Base-by-base conservation (phyloP, 1,140 invertebrate genomes). In the Drosophila kurseongensis region DNA sequence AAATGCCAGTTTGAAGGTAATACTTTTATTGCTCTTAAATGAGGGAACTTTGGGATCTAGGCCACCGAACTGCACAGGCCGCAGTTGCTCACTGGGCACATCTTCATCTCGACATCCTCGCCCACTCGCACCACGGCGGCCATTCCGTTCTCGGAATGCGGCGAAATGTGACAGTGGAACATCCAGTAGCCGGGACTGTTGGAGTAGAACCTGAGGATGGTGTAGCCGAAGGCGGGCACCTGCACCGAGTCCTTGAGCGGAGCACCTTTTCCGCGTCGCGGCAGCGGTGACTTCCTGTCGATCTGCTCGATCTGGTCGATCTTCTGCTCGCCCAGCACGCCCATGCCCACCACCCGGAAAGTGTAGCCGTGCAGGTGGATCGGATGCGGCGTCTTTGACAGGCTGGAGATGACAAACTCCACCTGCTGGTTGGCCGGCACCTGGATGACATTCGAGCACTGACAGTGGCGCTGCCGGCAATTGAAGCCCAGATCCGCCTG, bases 101-200 rank as follows among this genome's bases (percentile, higher is more conserved):
- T 90, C 68, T 90, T 91, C 91, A 92, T 92, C 61, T 92, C 78
- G 6, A 73, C 38, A 54, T 91, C 84, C 36, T 90, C 88, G 36
- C 91, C 94, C 13, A 95, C 93, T 48, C 94, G 93, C 1, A 95
- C 78, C 16, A 95, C 92, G 3, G 94, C 92, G 18, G 93, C 93
- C 78, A 95, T 92, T 7, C 94, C 94, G 7, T 93, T 93, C 12
- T 94, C 93, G 90, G 94, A 94, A 55, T 94, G 93, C 8, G 92
- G 78, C 3, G 93, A 93, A 47, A 92, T 92, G 71, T 92, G 91
- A 32, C 91, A 92, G 52, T 92, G 91, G 41, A 86, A 77, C 56
- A 91, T 89, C 91, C 91, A 92, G 65, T 92, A 92, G 44, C 91
- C 91, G 0, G 91, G 91, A 60, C 80, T 92, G 36, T 91, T 75